phyloP scores from a whole-genome alignment of 92 coral and sea anemone genomes.

The Porites lobata region DNA sequence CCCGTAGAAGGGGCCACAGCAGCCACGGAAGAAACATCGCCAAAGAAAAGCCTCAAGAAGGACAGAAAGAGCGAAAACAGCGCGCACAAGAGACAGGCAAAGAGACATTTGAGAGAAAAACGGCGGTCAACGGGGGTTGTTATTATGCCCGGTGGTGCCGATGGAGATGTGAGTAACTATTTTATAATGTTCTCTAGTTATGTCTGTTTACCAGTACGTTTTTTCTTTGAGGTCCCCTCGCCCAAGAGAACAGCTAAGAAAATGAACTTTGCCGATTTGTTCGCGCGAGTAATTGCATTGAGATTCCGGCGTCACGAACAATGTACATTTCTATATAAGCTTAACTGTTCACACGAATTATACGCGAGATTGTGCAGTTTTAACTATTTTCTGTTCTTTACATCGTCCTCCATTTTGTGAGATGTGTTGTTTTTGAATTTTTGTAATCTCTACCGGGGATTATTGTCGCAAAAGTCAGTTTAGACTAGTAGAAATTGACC shows the following conservation, averaged over 20 bases:
- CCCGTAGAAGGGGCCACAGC: conserved; percentile 80
- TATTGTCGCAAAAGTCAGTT: not conserved
- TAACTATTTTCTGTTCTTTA: conserved; percentile 2
- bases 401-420: not conserved
- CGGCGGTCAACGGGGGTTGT: conserved; percentile 99
- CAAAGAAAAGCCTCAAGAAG: conserved; percentile 89
- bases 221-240: not conserved
- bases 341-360: not conserved
- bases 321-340: conserved; percentile 1
- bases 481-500: conserved; percentile 6
- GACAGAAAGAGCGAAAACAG: conserved; percentile 90
- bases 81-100: conserved; percentile 85
- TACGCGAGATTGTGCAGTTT: conserved; percentile 35
- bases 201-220: not conserved
- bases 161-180: conserved; percentile 78
- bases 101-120: conserved; percentile 96
- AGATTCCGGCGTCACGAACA: conserved; percentile 74
- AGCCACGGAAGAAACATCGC: conserved; percentile 84
- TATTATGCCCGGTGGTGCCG: conserved; percentile 89
- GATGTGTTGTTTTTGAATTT: conserved; percentile 6
- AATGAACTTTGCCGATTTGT: conserved; percentile 6
- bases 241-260: conserved; percentile 10
- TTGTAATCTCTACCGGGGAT: not conserved
- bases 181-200: not conserved
- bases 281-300: conserved; percentile 32